These are phyloP conservation scores for Ladona fulva DNA, from an alignment of 1,140 invertebrate species.

Conservation along the genomic window DNA sequence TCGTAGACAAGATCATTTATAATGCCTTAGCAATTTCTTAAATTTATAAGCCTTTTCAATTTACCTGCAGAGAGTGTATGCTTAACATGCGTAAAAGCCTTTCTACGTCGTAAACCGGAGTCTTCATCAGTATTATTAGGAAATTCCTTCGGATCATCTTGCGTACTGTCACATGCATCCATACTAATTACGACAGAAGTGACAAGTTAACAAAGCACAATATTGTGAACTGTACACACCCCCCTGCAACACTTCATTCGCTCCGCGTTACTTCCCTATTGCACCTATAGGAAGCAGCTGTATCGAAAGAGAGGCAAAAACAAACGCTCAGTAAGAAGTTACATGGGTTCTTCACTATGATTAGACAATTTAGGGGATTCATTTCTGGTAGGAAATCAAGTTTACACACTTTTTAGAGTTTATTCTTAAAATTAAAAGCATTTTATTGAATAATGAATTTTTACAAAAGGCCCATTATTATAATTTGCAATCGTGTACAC, in stretches of 20 bases:
- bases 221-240: neutral
- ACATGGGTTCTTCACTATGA: too few species aligned
- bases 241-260: neutral
- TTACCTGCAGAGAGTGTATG: neutral
- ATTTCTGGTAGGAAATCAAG: too few species aligned
- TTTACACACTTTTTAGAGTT: too few species aligned
- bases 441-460: too few species aligned
- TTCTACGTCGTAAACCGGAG: neutral
- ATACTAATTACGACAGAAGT: neutral
- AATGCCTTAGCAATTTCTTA: neutral
- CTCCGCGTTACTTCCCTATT: neutral
- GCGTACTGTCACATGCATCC: neutral
- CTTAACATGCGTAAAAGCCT: neutral
- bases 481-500: too few species aligned
- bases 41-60: neutral
- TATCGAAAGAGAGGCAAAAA: neutral
- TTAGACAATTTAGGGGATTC: too few species aligned
- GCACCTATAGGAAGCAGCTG: neutral
- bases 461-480: too few species aligned
- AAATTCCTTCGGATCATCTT: neutral
- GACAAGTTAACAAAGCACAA: neutral
- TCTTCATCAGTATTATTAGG: neutral
- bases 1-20: neutral
- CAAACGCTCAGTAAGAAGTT: neutral
- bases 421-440: too few species aligned